Percentiles rank a stretch among this genome's conserved stretches.
phyloP scores from a whole-genome alignment of 2,888 invertebrate species.

The Halictus ligatus region DNA sequence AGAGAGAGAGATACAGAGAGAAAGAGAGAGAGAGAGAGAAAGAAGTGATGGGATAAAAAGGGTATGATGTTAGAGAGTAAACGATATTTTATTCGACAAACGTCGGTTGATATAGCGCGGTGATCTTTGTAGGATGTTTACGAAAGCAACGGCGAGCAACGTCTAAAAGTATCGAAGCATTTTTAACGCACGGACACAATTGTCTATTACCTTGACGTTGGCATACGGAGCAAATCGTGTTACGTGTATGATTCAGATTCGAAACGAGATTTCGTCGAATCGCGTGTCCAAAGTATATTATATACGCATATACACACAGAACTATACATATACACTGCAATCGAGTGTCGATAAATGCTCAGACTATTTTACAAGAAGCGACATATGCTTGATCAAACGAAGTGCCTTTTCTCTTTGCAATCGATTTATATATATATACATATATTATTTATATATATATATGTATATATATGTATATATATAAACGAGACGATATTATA shows the following conservation, averaged over 20 bases:
- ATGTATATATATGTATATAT: conserved; percentile 44
- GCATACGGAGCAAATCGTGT: conserved; percentile 52
- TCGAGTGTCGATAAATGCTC: conserved; percentile 59
- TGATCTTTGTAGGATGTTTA: conserved; percentile 58
- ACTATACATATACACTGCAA: conserved; percentile 41
- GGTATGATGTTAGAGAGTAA: conserved; percentile 50
- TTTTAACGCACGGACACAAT: conserved; percentile 57
- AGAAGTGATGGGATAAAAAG: neutral
- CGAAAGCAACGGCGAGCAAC: conserved; percentile 45
- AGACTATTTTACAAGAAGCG: conserved; percentile 67
- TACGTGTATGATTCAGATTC: conserved; percentile 55
- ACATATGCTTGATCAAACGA: conserved; percentile 65
- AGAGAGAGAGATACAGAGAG: neutral
- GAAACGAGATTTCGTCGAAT: conserved; percentile 51
- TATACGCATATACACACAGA: conserved; percentile 9
- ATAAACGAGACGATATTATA: conserved; percentile 58
- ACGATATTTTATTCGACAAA: conserved; percentile 57
- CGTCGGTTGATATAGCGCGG: conserved; percentile 44
- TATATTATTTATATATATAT: conserved; percentile 57
- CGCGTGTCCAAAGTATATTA: conserved; percentile 56
- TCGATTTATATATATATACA: conserved; percentile 60
- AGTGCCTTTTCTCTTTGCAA: conserved; percentile 80
- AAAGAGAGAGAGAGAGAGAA: neutral
- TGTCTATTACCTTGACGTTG: conserved; percentile 49
- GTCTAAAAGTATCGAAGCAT: conserved; percentile 61